Conservation (phyloP, 2,113 vertebrate species). For the Athene cunicularia region DNA sequence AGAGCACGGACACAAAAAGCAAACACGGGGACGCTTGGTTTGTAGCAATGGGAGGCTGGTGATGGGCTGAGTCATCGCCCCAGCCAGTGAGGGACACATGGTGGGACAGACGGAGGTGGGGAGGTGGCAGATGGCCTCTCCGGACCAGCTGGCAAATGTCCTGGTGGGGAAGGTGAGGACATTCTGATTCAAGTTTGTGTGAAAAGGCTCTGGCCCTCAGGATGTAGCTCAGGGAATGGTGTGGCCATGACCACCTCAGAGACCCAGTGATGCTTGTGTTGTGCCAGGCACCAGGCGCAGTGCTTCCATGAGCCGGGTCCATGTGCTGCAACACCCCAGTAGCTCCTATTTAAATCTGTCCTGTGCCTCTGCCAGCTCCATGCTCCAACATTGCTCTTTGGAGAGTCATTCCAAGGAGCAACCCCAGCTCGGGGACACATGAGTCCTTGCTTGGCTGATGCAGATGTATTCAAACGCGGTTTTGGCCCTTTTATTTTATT, state of each 20-base stretch:
- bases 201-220: neutral
- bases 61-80: neutral
- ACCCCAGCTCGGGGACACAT: neutral
- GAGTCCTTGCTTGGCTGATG: neutral
- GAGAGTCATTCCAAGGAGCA: neutral
- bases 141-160: neutral
- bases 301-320: neutral
- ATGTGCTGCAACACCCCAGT: neutral
- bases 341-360: neutral
- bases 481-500: neutral
- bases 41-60: neutral
- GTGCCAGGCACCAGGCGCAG: neutral
- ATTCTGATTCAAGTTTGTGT: neutral
- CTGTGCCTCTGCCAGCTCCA: neutral
- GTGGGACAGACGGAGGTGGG: neutral
- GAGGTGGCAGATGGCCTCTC: neutral
- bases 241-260: neutral
- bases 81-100: accelerated
- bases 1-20: neutral
- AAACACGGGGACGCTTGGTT: neutral
- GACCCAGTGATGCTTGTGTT: neutral
- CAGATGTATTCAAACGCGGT: neutral
- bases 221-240: neutral
- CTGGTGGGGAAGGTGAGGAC: neutral
- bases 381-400: neutral